phyloP scores from a whole-genome alignment of 2,888 invertebrate species.

The Auanema sp. region DNA sequence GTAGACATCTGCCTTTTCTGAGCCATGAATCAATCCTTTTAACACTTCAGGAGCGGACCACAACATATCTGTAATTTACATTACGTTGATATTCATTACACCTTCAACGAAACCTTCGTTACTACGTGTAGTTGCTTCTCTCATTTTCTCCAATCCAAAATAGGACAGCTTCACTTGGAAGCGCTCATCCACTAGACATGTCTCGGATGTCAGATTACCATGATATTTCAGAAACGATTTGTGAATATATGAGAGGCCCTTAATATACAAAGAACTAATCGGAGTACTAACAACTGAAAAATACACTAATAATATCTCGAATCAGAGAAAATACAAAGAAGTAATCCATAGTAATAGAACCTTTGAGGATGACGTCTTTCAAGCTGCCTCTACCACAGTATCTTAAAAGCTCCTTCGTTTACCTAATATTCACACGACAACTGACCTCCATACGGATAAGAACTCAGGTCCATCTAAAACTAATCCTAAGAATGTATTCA shows the following conservation, averaged over 20 bases:
- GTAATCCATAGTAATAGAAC: constrained; percentile 39
- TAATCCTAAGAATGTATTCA: constrained; percentile 57
- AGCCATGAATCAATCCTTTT: constrained; percentile 26
- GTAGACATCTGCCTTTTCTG: constrained; percentile 32
- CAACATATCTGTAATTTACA: constrained; percentile 35
- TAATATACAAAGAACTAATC: background rate
- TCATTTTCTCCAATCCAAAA: constrained; percentile 15
- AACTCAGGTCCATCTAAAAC: constrained; percentile 48
- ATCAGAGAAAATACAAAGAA: constrained; percentile 43
- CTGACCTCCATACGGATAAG: constrained; percentile 51
- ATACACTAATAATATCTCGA: constrained; percentile 37
- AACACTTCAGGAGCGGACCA: constrained; percentile 55
- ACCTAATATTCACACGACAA: background rate
- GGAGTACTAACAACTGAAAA: no score
- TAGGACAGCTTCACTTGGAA: constrained; percentile 22
- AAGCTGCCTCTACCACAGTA: constrained; percentile 24
- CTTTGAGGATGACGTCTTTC: constrained; percentile 36
- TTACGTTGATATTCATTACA: background rate
- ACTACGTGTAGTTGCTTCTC: constrained; percentile 2
- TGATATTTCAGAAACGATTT: constrained; percentile 14
- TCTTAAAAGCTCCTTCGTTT: background rate
- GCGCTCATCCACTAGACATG: constrained; percentile 27
- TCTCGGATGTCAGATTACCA: constrained; percentile 22
- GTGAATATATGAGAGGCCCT: constrained; percentile 22
- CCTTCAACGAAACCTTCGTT: background rate